Evolutionary conservation across 2,888 invertebrate species (phyloP), one percentile per base, ranked within the genome.

Genomic region (Chironomus tentans): DNA sequence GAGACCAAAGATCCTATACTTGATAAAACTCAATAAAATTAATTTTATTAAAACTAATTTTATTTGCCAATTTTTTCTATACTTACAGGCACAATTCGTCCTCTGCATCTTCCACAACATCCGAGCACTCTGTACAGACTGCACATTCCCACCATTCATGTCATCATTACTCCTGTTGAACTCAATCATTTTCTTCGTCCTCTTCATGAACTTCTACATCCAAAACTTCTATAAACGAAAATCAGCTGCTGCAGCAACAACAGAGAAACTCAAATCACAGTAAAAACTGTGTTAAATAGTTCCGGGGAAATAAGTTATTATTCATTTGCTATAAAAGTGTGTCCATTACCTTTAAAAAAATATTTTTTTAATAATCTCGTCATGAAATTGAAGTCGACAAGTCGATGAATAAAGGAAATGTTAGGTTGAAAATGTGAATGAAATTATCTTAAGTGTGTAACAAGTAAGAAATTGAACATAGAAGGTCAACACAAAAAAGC

Each of bases 161-260:
- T 93, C 93, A 2, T 86, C 88, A 2, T 88, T 93, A 21, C 85
- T 94, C 78, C 88, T 91, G 74, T 85, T 94, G 10, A 94, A 94
- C 82, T 91, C 94, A 5, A 86, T 89, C 48, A 93, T 97, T 81
- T 97, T 97, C 88, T 94, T 97, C 84, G 88, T 88, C 15, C 88
- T 97, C 77, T 97, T 97, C 87, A 91, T 90, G 80, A 91, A 97
- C 85, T 97, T 97, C 87, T 97, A 97, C 85, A 87, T 91, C 79
- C 91, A 91, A 82, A 91, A 93, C 24, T 96, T 96, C 85, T 87
- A 86, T 79, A 85, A 82, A 21, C 18, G 77, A 81, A 82, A 69
- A 24, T 65, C 65, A 21, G 21, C 65, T 10, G 21, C 65, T 3
- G 12, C 18, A 13, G 10, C 18, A 79, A 13, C 61, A 18, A 24